Evolutionary conservation across 2,797 vertebrate genomes (phyloP), one percentile per base, ranked within the genome.

Genomic region (Syndactyla subalaris): DNA sequence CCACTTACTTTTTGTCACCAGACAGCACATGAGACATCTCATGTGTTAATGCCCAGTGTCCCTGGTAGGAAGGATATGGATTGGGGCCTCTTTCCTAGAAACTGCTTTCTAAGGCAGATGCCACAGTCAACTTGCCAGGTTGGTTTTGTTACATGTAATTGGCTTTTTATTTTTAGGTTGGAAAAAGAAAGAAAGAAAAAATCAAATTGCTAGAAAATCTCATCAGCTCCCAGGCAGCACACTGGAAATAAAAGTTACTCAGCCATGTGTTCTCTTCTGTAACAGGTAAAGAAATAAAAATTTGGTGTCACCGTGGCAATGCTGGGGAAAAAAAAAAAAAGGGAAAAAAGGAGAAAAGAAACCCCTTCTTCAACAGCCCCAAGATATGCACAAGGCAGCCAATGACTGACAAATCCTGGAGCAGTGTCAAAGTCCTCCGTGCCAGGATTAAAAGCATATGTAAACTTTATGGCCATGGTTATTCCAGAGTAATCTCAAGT

Each of bases 371-470:
- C 72, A 88, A 70, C 85, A 86, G 89, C 88, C 83, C 43, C 80
- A 73, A 83, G 65, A 88, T 55, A 92, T 81, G 71, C 54, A 85
- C 51, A 38, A 93, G 67, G 39, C 91, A 92, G 96, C 91, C 92
- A 96, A 89, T 32, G 77, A 83, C 57, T 92, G 74, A 95, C 92
- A 94, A 85, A 94, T 76, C 84, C 0, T 95, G 96, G 91, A 94
- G 79, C 63, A 15, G 62, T 68, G 93, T 92, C 94, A 82, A 86
- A 91, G 85, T 26, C 67, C 70, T 82, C 87, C 9, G 30, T 91
- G 90, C 93, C 92, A 96, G 89, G 89, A 93, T 94, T 96, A 92
- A 92, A 93, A 94, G 93, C 94, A 93, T 55, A 95, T 81, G 77
- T 93, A 93, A 95, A 91, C 88, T 97, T 94, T 95, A 93, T 72